Evolutionary conservation across 2,113 vertebrate species (phyloP).

Genomic region (Callipepla californica): DNA sequence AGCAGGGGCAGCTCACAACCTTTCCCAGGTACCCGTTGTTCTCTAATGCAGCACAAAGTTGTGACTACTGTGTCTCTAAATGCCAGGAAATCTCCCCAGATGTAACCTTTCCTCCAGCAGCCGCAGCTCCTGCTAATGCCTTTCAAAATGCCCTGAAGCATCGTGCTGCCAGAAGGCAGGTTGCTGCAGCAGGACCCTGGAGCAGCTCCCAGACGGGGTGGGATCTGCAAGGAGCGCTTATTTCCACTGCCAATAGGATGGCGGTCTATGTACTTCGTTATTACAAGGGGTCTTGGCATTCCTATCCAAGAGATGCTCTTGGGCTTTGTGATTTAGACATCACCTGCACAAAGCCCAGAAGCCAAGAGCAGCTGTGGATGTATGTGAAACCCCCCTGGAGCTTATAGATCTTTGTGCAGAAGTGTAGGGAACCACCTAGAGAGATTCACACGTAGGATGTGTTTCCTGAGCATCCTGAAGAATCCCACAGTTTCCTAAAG

Average conservation of each 20-base stretch:
- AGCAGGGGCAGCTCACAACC: not conserved
- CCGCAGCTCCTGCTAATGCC: not conserved
- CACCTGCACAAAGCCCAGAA: not conserved
- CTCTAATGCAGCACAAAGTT: not conserved
- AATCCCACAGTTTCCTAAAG: not conserved
- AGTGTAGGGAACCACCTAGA: not conserved
- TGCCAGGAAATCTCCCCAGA: not conserved
- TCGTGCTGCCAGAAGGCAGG: rapidly evolving
- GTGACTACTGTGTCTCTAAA: rapidly evolving
- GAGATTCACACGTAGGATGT: not conserved
- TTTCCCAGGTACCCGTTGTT: not conserved
- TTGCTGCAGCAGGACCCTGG: not conserved
- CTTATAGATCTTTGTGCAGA: not conserved
- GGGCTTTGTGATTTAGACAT: not conserved
- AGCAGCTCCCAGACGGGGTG: not conserved
- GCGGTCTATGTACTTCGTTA: not conserved
- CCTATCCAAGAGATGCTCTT: not conserved
- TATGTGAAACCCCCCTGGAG: not conserved
- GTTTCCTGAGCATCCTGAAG: not conserved
- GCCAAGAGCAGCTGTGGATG: not conserved
- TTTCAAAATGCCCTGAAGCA: not conserved
- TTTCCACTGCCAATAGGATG: not conserved
- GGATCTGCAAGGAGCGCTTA: not conserved
- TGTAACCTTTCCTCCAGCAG: not conserved
- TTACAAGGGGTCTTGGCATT: rapidly evolving